A percentile compares a stretch with the other conserved stretches of the same genome.
Conservation (phyloP, 2,113 vertebrate genomes). For the Pungitius pungitius region DNA sequence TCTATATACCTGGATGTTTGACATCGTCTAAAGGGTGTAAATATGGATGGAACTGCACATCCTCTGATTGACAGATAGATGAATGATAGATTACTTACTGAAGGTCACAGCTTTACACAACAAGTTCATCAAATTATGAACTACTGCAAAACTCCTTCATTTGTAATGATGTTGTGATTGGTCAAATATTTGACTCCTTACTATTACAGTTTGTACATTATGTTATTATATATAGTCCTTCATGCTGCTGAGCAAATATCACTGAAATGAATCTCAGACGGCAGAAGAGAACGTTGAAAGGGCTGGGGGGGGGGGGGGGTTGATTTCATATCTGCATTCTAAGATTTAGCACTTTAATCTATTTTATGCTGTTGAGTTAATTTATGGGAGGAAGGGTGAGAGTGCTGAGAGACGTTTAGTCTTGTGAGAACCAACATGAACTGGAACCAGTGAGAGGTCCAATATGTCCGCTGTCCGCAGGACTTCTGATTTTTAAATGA, state of each 20-base stretch:
- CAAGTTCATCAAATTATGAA: no score
- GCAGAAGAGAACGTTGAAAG: neutral
- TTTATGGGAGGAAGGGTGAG: constrained; percentile 30
- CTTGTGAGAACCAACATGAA: constrained; percentile 47
- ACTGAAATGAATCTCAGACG: constrained; percentile 9
- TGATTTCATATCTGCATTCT: constrained; percentile 21
- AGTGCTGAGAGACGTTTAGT: constrained; percentile 23
- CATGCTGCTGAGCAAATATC: constrained; percentile 22
- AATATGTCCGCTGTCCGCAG: constrained; percentile 16
- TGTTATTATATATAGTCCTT: no score
- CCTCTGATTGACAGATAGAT: no score
- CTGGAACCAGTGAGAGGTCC: no score
- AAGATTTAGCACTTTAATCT: constrained; percentile 33
- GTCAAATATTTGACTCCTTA: neutral
- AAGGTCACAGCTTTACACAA: no score
- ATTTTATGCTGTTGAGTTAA: constrained; percentile 33
- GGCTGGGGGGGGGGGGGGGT: neutral
- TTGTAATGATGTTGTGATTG: neutral
- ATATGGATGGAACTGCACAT: neutral
- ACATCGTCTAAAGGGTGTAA: neutral
- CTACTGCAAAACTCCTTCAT: neutral
- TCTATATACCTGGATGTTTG: neutral
- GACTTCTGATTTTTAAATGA: constrained; percentile 24
- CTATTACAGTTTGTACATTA: no score
- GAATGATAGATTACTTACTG: no score